phyloP scores from a whole-genome alignment of 1,140 invertebrate species.

The Bombus ignitus region DNA sequence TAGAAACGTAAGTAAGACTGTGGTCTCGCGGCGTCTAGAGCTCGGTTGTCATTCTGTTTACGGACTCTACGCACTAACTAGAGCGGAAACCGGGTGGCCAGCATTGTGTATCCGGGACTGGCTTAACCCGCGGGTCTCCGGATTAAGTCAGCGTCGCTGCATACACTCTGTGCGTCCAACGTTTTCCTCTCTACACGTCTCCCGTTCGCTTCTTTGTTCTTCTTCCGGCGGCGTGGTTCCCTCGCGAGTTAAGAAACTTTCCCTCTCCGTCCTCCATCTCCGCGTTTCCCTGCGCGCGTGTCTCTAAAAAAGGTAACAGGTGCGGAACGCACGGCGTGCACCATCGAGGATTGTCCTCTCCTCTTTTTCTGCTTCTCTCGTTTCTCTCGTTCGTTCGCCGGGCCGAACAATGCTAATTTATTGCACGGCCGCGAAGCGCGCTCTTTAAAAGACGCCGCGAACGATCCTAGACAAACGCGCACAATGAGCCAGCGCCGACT shows the following conservation, averaged over 20 bases:
- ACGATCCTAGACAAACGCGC: constrained; percentile 47
- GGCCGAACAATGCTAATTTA: constrained; percentile 62
- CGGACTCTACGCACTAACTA: constrained; percentile 68
- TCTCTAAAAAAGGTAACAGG: constrained; percentile 71
- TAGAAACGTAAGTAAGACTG: constrained; percentile 39
- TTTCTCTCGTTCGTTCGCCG: neutral
- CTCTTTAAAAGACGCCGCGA: constrained; percentile 37
- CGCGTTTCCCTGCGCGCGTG: constrained; percentile 3
- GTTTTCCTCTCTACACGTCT: constrained; percentile 25
- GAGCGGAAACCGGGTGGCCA: constrained; percentile 70
- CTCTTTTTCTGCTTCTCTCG: neutral
- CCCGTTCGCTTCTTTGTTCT: constrained; percentile 9
- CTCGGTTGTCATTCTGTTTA: constrained; percentile 66
- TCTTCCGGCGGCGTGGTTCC: neutral
- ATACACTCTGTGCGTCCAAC: constrained; percentile 22
- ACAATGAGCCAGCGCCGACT: constrained; percentile 29
- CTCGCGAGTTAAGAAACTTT: constrained; percentile 23
- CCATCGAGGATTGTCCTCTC: constrained; percentile 30
- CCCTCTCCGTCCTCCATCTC: constrained; percentile 10
- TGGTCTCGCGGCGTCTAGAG: neutral
- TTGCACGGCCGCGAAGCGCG: constrained; percentile 32
- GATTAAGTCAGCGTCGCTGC: constrained; percentile 64
- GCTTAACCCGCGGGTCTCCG: constrained; percentile 52
- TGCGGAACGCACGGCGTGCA: constrained; percentile 54
- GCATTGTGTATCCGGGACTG: constrained; percentile 63